Base-by-base conservation (phyloP, 2,888 invertebrate species). In the Pyrrhosoma nymphula region DNA sequence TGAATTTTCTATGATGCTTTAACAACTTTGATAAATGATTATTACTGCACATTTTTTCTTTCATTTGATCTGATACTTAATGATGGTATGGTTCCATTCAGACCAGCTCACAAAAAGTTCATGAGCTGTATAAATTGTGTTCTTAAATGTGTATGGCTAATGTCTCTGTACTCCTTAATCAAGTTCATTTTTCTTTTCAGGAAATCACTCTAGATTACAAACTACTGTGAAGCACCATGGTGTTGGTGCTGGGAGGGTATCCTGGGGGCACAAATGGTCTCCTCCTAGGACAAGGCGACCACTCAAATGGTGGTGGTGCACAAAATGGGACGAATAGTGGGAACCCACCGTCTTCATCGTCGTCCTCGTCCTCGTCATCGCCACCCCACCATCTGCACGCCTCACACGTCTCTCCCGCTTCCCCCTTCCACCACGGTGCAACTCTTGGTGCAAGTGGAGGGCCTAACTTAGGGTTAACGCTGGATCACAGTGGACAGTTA, bases 171-270 rank as follows among this genome's bases (percentile, higher is more conserved):
- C 3, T 26, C 23, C 23, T 69, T 69, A 8, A 69, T 26, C n/a
- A 60, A 60, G 12, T 26, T 10, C n/a, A 14, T 16, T 35, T 35
- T 12, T 89, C 26, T 47, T 63, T 93, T n/a, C 75, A 93, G 93
- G 93, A 47, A 93, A 93, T 47, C 20, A 35, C 75, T 93, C 8
- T 39, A 47, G 35, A 12, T 75, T 47, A 35, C 75, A 47, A 35
- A 47, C 23, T n/a, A 69, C 69, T 26, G 0, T 26, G n/a, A 26
- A 93, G 93, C 93, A 93, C 93, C 93, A 93, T 93, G 93, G 93
- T 93, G 26, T 93, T 93, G 93, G 93, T 93, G 93, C 93, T 93
- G 63, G 93, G 93, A 75, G 93, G 93, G 23, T 93, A 93, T 69
- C 23, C 63, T 12, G 93, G 93, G 20, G 75, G 39, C 6, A 69